phyloP scores from a whole-genome alignment of 2,797 vertebrate species.

The Pachyuromys duprasi region DNA sequence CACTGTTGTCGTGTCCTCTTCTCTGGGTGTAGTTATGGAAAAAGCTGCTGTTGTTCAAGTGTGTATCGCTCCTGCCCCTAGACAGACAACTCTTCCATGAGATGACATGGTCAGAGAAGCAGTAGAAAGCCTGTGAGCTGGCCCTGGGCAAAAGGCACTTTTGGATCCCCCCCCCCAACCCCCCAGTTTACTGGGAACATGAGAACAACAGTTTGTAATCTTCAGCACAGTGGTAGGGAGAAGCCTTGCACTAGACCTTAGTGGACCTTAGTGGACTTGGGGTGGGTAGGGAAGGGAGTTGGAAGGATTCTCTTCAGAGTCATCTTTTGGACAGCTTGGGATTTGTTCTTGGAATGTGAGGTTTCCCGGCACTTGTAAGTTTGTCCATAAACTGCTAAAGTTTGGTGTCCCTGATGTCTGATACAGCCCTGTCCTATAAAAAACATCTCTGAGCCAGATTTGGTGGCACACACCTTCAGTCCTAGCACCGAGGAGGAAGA shows the following conservation, averaged over 20 bases:
- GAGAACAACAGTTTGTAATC: constrained; percentile 48
- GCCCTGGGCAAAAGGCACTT: background rate
- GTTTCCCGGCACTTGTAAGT: constrained; percentile 29
- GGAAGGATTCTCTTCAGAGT: background rate
- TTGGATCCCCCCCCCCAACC: background rate
- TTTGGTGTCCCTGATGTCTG: constrained; percentile 9
- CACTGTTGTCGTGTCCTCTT: background rate
- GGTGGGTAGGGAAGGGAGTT: background rate
- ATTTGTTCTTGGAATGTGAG: constrained; percentile 49
- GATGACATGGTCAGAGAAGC: constrained; percentile 27
- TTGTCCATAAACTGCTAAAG: constrained; percentile 6
- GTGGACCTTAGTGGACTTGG: constrained; percentile 6
- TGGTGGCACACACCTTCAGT: background rate
- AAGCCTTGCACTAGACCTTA: background rate
- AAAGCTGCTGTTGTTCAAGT: constrained; percentile 52
- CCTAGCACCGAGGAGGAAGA: background rate
- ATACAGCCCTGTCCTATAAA: background rate
- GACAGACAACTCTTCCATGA: constrained; percentile 45
- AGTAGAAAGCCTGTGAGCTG: constrained; percentile 29
- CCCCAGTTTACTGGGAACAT: background rate
- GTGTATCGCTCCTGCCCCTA: constrained; percentile 59
- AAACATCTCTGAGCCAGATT: background rate
- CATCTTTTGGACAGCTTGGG: background rate
- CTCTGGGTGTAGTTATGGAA: constrained; percentile 47
- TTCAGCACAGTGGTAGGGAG: background rate